Percentiles rank a stretch among this genome's conserved stretches.
Conservation (phyloP, 2,797 vertebrate species). For the Oreonectes daqikongensis region DNA sequence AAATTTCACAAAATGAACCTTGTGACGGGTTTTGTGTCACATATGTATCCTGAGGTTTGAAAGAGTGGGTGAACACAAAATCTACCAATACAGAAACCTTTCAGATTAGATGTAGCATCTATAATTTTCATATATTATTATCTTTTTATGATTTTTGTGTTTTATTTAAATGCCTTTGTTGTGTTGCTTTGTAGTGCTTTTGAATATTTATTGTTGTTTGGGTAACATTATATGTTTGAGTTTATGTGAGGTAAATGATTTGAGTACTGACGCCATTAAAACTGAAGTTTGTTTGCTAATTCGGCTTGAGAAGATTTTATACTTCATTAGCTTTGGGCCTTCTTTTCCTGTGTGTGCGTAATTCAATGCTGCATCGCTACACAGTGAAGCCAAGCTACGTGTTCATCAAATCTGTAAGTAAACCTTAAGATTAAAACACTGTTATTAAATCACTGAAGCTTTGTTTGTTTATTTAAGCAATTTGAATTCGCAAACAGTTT, state of each 20-base stretch:
- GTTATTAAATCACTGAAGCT: slow-evolving; percentile 11
- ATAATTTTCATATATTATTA: neutral
- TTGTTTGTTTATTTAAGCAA: neutral
- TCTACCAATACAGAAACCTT: too few species aligned
- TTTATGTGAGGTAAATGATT: neutral
- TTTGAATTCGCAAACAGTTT: neutral
- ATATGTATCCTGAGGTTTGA: too few species aligned
- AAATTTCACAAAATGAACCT: too few species aligned
- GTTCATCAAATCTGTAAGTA: slow-evolving; percentile 35
- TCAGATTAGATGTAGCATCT: too few species aligned
- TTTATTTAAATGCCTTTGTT: too few species aligned
- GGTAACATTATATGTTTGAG: slow-evolving; percentile 18
- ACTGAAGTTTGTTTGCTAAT: slow-evolving; percentile 15
- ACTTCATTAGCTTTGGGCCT: slow-evolving; percentile 33
- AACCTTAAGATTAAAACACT: slow-evolving; percentile 12
- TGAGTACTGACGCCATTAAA: slow-evolving; percentile 21
- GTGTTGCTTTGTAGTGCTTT: neutral
- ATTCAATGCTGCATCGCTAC: slow-evolving; percentile 23
- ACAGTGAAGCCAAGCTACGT: neutral
- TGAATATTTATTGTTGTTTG: neutral
- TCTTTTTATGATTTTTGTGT: neutral
- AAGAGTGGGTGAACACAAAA: too few species aligned
- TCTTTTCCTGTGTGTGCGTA: neutral
- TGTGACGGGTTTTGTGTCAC: too few species aligned
- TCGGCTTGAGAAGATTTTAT: slow-evolving; percentile 26